These are phyloP conservation scores for Meriones psammophilus DNA, from an alignment of 2,797 vertebrate species.

Conservation along the genomic window DNA sequence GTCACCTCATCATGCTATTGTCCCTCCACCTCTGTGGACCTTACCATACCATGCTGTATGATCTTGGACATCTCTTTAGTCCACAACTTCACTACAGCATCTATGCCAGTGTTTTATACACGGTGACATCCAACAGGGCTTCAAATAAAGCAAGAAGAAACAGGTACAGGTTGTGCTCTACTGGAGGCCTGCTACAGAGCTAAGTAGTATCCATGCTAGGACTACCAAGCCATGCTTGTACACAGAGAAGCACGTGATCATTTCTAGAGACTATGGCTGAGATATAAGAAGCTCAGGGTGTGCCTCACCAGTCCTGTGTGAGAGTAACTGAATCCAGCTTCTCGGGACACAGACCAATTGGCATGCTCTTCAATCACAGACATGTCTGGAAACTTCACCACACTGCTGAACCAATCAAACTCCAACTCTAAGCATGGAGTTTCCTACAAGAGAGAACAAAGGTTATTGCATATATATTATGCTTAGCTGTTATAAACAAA, in stretches of 20 bases:
- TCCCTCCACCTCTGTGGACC: not conserved
- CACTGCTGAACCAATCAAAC: conserved; percentile 98
- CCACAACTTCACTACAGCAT: not conserved
- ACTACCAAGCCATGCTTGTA: conserved; percentile 36
- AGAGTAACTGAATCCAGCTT: conserved; percentile 97
- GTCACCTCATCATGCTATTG: not conserved
- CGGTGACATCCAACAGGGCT: conserved; percentile 16
- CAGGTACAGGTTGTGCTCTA: conserved; percentile 9
- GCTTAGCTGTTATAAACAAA: conserved; percentile 10
- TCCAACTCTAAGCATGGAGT: conserved; percentile 98
- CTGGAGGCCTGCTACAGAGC: not conserved
- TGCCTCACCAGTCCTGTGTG: conserved; percentile 94
- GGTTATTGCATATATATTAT: conserved; percentile 34
- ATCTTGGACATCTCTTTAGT: conserved; percentile 2
- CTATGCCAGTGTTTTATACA: not conserved
- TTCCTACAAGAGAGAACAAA: conserved; percentile 90
- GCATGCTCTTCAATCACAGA: conserved; percentile 96
- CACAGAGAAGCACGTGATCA: not conserved
- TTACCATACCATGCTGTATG: not conserved
- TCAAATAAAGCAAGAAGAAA: conserved; percentile 54
- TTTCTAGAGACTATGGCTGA: not conserved
- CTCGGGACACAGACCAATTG: conserved; percentile 96
- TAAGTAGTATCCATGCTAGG: not conserved
- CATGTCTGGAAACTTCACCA: conserved; percentile 98
- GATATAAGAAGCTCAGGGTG: conserved; percentile 42